Base-by-base conservation (phyloP, 2,113 vertebrate species). In the Gambusia affinis region DNA sequence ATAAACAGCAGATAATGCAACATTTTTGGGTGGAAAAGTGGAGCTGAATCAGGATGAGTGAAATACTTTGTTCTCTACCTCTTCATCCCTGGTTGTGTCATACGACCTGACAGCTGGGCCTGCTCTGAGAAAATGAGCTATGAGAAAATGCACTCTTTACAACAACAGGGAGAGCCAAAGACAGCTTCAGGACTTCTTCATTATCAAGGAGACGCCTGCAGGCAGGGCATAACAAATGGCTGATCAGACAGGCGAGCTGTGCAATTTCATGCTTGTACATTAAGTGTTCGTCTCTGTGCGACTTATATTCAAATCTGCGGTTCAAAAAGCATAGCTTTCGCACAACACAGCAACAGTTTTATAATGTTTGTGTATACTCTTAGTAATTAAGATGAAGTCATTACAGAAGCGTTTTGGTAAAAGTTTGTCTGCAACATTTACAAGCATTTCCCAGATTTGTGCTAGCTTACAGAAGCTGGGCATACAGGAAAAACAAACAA, bases 31-130 rank as follows among this genome's bases (percentile, higher is more conserved):
- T 54, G 37, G 2, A 57, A 57, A 57, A n/a, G 51, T 24, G 51
- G 22, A 76, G 54, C 70, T 28, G 69, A 71, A 39, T 10, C 61
- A 63, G 51, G 37, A 79, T 57, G 54, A 27, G 75, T 67, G 57
- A 82, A 81, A 72, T 15, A 69, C 60, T 70, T 67, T 3, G 8
- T 66, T 47, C 31, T 30, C 15, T 61, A 42, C 66, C 33, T 65
- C 15, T 70, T 72, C 61, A 37, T 77, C 80, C 78, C 24, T 24
- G 66, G 47, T 70, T 70, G 74, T 91, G 93, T 91, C 93, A 92
- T 86, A 85, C 82, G 88, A 94, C 91, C 91, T 73, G 88, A 93
- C 95, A 97, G 96, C 95, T 95, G 95, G 82, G 81, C 82, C 88
- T 67, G 91, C 93, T 95, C 91, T 67, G 90, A 88, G 90, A 90